Evolutionary conservation across 2,797 vertebrate species (phyloP).

Genomic region (Rhabdophis nuchalis): DNA sequence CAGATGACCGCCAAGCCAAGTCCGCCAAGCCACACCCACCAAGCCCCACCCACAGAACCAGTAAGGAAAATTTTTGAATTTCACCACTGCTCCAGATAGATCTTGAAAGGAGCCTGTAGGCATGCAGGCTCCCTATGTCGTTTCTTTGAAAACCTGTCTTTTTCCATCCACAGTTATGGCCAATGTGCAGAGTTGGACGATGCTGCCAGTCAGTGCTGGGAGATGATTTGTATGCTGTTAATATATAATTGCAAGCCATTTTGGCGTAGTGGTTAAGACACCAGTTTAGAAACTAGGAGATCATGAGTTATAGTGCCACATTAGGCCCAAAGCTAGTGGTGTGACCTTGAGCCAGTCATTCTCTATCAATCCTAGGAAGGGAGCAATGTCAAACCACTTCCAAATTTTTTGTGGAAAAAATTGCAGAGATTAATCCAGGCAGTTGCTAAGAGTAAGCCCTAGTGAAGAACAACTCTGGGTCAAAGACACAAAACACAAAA

Average conservation of each 20-base stretch:
- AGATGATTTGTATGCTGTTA: constrained; percentile 57
- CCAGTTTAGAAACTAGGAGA: background rate
- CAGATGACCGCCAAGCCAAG: too few relatives aligned
- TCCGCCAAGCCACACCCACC: too few relatives aligned
- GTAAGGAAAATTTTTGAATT: too few relatives aligned
- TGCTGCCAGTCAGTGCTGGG: constrained; percentile 52
- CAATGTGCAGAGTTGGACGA: constrained; percentile 36
- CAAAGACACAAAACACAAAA: background rate
- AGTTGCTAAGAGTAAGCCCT: background rate
- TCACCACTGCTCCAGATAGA: constrained; percentile 35
- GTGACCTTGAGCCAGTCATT: background rate
- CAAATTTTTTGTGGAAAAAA: background rate
- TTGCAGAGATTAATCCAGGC: background rate
- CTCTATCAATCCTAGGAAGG: background rate
- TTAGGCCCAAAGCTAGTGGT: background rate
- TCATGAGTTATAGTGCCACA: background rate
- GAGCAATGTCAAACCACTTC: background rate
- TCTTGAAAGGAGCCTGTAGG: constrained; percentile 48
- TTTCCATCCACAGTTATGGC: constrained; percentile 8
- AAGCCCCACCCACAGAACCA: too few relatives aligned
- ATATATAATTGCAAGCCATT: constrained; percentile 52
- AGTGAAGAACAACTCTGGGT: background rate
- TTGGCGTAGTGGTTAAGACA: background rate
- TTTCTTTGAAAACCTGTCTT: constrained; percentile 38
- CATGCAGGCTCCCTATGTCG: constrained; percentile 39